Base-by-base conservation (phyloP, 2,113 vertebrate genomes). In the Halcyon senegalensis region DNA sequence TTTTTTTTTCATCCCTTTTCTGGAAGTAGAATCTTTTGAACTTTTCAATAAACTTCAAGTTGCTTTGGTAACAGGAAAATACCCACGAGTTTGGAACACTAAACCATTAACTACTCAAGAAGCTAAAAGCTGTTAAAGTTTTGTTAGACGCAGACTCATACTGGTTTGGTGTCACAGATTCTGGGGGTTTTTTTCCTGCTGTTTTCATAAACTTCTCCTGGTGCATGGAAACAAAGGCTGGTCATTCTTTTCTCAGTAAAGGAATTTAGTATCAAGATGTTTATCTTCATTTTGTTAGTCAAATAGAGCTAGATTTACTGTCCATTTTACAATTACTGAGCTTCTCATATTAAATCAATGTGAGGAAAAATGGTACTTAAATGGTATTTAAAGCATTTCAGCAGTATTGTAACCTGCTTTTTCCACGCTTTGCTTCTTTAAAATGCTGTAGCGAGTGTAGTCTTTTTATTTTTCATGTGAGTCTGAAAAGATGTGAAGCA, bases 31-130 rank as follows among this genome's bases (percentile, higher is more conserved):
- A 3, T 15, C 62, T 83, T 83, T 74, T 8, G 0, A 87, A 30
- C 35, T 20, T 41, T 90, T 86, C 5, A 81, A 39, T 51, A 67
- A 88, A 31, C 11, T 44, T 27, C 1, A 5, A 43, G n/a, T 73
- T 87, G 28, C 59, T 79, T 74, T 85, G 70, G 44, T 50, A 33
- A 58, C 24, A 3, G 17, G 25, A 35, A 59, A 93, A 35, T 37
- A 35, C 16, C 25, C 50, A 5, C 0, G 0, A 33, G 33, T 19
- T 11, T 39, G 31, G 58, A 58, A 33, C 44, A 27, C 25, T 39
- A 48, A 6, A 16, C 33, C 0, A 0, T 69, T 44, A 50, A 58
- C 15, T 76, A 4, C 55, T 48, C 51, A 50, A 70, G 67, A n/a
- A 90, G 23, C 77, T 85, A 58, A 90, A 91, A 85, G 13, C 70